phyloP scores from a whole-genome alignment of 2,113 vertebrate genomes.

The Synodontis membranacea region DNA sequence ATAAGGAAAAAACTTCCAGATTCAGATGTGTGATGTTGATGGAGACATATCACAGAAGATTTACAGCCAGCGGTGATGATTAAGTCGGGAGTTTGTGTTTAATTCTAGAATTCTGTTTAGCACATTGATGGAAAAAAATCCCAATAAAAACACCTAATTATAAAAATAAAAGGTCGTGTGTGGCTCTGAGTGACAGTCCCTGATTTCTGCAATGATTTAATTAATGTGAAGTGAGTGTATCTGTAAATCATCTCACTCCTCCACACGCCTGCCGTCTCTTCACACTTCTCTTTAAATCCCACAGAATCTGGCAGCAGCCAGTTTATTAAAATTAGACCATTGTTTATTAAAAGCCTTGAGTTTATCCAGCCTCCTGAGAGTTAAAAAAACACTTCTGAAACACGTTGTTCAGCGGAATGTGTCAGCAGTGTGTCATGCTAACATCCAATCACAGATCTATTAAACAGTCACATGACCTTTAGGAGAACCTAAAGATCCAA shows the following conservation, averaged over 20 bases:
- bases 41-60: not conserved
- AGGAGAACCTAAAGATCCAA: not conserved
- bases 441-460: not conserved
- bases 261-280: conserved; percentile 30
- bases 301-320: not conserved
- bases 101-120: not conserved
- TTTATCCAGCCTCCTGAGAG: not conserved
- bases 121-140: not conserved
- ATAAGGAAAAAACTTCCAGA: not conserved
- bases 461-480: not conserved
- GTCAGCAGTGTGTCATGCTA: not conserved
- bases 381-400: not conserved
- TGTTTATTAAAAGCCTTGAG: conserved; percentile 26
- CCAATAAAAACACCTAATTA: not conserved
- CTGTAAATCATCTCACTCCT: conserved; percentile 32
- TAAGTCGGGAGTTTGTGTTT: not conserved
- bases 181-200: not conserved
- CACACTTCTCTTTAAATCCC: conserved; percentile 7
- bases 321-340: conserved; percentile 4
- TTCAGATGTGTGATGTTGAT: not conserved
- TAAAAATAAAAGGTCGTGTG: not conserved
- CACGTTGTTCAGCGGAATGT: too few relatives aligned
- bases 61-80: not conserved
- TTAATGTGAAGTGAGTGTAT: conserved; percentile 5
- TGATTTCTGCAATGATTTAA: not conserved